phyloP scores from a whole-genome alignment of 2,113 vertebrate species.

The Platichthys flesus region DNA sequence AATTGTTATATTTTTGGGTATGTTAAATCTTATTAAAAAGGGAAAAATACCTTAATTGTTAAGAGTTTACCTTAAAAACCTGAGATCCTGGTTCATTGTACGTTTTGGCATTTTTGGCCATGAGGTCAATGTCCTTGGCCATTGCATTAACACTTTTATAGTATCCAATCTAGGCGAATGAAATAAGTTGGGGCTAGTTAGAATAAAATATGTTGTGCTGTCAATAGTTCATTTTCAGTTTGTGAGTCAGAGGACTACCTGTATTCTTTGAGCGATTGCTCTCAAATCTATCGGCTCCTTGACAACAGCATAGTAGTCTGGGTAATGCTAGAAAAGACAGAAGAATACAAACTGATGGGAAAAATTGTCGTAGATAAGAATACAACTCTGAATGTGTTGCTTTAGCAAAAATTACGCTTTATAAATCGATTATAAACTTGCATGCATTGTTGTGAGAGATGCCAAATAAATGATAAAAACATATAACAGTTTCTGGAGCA shows the following conservation, averaged over 20 bases:
- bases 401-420: background rate
- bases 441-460: background rate
- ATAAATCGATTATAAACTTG: background rate
- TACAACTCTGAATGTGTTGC: background rate
- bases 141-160: conserved; percentile 96
- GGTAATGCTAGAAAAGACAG: conserved; percentile 91
- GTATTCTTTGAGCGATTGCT: conserved; percentile 95
- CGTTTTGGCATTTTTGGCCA: conserved; percentile 98
- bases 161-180: conserved; percentile 85
- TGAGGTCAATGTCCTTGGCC: conserved; percentile 96
- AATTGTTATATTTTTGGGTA: background rate
- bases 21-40: background rate
- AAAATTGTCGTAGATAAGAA: background rate
- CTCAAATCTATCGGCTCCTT: conserved; percentile 99
- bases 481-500: background rate
- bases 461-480: background rate
- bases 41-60: no score
- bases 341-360: background rate
- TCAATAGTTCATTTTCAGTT: background rate
- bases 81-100: conserved; percentile 99
- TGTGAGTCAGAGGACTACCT: conserved; percentile 79
- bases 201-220: background rate
- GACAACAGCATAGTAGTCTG: conserved; percentile 99
- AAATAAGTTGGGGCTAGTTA: background rate
- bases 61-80: conserved; percentile 97